Evolutionary conservation across 1,140 invertebrate species (phyloP).

Genomic region (Acyrthosiphon pisum): DNA sequence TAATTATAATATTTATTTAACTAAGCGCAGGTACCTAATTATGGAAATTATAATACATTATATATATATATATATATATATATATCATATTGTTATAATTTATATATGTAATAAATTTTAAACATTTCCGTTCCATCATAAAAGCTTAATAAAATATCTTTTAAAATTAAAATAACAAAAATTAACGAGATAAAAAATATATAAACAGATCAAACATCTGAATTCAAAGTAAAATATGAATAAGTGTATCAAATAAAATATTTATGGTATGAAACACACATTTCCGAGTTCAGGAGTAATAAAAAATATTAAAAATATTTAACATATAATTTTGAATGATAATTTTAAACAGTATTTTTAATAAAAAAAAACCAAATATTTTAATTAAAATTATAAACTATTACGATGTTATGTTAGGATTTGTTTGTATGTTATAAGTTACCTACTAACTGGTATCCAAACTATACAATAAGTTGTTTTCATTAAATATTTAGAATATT

Average conservation of each 20-base stretch:
- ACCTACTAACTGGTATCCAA: background rate
- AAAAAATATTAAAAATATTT: background rate
- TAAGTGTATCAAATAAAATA: background rate
- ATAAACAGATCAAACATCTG: background rate
- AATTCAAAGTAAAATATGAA: background rate
- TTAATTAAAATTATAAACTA: no score
- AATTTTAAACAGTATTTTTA: background rate
- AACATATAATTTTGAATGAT: background rate
- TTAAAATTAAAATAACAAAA: background rate
- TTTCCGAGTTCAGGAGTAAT: no score
- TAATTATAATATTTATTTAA: background rate
- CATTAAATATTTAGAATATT: no score
- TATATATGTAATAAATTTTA: background rate
- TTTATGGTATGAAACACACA: no score
- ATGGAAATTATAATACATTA: background rate
- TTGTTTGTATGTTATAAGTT: no score
- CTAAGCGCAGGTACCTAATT: background rate
- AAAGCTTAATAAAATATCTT: background rate
- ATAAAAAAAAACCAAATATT: no score
- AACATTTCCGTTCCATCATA: background rate
- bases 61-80: no score
- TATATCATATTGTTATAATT: no score
- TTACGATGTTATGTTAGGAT: no score
- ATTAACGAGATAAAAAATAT: background rate
- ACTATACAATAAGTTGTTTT: no score